A percentile compares a stretch with the other conserved stretches of the same genome.
phyloP scores from a whole-genome alignment of 2,113 vertebrate species.

The Rhagologus leucostigma region DNA sequence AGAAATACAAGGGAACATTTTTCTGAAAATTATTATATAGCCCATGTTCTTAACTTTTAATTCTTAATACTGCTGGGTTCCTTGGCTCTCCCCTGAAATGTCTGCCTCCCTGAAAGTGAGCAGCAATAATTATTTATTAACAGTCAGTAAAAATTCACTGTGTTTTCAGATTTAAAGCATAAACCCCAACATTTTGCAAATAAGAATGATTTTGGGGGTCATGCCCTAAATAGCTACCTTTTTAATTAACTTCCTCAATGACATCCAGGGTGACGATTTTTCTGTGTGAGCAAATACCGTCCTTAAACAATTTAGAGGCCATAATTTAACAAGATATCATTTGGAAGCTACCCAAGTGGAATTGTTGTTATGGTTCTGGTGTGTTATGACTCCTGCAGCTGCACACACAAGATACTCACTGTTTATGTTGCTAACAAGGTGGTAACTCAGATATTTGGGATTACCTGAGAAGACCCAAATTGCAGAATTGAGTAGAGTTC shows the following conservation, averaged over 20 bases:
- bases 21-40: neutral
- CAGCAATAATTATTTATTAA: neutral
- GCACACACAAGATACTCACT: too few relatives aligned
- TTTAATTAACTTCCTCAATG: neutral
- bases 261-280: accelerated
- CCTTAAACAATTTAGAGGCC: neutral
- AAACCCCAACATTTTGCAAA: neutral
- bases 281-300: neutral
- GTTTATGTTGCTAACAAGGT: neutral
- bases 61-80: neutral
- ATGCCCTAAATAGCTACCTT: neutral
- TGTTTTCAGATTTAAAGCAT: neutral
- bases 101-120: neutral
- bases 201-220: too few relatives aligned
- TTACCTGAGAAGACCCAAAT: neutral
- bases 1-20: neutral
- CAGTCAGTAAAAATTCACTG: neutral
- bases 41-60: neutral
- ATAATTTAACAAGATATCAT: neutral
- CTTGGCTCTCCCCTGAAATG: neutral
- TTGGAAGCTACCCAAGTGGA: neutral
- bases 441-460: neutral
- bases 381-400: neutral
- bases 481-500: neutral
- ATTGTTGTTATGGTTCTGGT: neutral